A percentile compares a stretch with the other conserved stretches of the same genome.
phyloP scores from a whole-genome alignment of 1,140 invertebrate genomes.

The Sogatella furcifera region DNA sequence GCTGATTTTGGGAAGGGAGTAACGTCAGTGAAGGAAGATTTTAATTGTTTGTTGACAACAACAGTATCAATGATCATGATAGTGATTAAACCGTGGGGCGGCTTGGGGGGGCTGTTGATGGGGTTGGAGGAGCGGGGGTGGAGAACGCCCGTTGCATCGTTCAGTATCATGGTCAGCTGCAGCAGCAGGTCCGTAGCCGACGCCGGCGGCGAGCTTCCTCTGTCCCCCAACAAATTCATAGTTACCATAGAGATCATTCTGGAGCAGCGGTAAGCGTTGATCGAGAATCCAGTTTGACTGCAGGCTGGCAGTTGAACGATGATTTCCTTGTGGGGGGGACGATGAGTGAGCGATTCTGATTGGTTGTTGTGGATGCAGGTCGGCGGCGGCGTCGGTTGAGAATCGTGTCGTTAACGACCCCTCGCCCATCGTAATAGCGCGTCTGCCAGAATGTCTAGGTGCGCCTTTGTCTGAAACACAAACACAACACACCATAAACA shows the following conservation, averaged over 20 bases:
- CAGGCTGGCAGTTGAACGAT: background rate
- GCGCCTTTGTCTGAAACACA: constrained; percentile 79
- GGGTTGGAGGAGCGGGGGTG: constrained; percentile 4
- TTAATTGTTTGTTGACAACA: no score
- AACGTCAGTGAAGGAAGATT: background rate
- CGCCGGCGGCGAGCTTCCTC: no score
- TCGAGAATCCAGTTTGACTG: background rate
- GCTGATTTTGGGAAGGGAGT: constrained; percentile 1
- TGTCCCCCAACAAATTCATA: no score
- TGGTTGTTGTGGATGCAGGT: constrained; percentile 8
- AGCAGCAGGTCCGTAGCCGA: no score
- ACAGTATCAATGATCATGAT: no score
- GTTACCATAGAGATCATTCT: background rate
- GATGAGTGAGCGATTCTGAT: background rate
- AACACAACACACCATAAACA: constrained; percentile 12
- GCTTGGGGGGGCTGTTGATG: background rate
- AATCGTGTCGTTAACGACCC: constrained; percentile 53
- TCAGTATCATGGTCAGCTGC: no score
- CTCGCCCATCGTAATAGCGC: constrained; percentile 84
- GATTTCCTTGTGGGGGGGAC: background rate
- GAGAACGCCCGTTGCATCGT: background rate
- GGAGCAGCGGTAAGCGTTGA: background rate
- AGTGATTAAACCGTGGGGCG: background rate
- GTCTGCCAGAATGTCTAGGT: constrained; percentile 85
- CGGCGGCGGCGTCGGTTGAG: constrained; percentile 2